Evolutionary conservation across 64 coral and sea anemone species (phyloP), one percentile per base, ranked within the genome.

Genomic region (Trachythela sp.): DNA sequence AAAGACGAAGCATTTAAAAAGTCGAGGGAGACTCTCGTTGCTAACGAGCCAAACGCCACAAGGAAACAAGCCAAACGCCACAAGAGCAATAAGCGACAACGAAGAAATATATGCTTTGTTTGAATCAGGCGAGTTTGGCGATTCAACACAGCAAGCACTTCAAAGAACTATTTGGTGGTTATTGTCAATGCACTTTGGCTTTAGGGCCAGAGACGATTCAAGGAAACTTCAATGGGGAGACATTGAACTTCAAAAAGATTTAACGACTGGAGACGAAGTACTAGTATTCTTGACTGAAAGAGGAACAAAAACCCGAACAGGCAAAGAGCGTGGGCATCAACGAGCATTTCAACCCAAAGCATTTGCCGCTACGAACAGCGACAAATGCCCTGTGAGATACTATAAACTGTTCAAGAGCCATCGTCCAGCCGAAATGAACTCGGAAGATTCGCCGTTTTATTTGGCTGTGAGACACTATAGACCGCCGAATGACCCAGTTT

Each of bases 1-100:
- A 68, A 22, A 68, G 59, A 68, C 18, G 59, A 68, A 68, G 59
- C 59, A 68, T 68, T 68, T 68, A 68, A 68, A 68, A 68, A 68
- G 59, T 68, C 18, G 59, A 68, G 59, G 30, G 59, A 68, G 18
- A 68, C 59, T 68, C 59, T 68, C 5, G 59, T 14, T 68, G 59
- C 59, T 31, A 68, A 68, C 18, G 15, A 68, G 30, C 59, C 59
- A 22, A 68, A 68, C 59, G 30, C 59, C 18, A 8, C 59, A 22
- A n/a, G n/a, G n/a, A n/a, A 68, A 68, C 18, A 68, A 68, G 30
- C 59, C 59, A 22, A 68, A 68, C 59, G 30, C 59, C 18, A 8
- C 59, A 22, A 68, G 30, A 68, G 59, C 59, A 68, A 3, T 68
- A n/a, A 68, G 6, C 14, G 59, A 68, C 59, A 11, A 45, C 4